A percentile compares a stretch with the other conserved stretches of the same genome.
phyloP scores from a whole-genome alignment of 53 echinoderm and acorn worm genomes.

The Echinarachnius parma region DNA sequence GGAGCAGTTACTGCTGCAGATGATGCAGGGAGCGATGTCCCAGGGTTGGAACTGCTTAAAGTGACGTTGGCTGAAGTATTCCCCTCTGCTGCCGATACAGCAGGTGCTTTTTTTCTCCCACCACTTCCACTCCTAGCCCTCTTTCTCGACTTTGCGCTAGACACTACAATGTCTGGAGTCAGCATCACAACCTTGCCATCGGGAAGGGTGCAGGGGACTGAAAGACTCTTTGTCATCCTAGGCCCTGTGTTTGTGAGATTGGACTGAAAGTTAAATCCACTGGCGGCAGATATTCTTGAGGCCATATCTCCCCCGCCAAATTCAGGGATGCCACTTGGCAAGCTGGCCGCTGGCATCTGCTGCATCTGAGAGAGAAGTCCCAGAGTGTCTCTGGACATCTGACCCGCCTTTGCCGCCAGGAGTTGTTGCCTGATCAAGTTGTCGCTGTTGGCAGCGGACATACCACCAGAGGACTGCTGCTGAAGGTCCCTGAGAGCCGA shows the following conservation, averaged over 20 bases:
- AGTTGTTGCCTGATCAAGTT: conserved; percentile 74
- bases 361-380: background rate
- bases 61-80: background rate
- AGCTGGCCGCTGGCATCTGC: too few relatives aligned
- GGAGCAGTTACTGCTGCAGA: conserved; percentile 13
- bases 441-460: conserved; percentile 37
- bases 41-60: background rate
- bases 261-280: too few relatives aligned
- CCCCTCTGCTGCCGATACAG: background rate
- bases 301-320: background rate
- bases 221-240: conserved; percentile 29
- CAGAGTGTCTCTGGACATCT: conserved; percentile 16
- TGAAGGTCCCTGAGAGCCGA: conserved; percentile 26
- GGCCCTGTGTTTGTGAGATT: too few relatives aligned
- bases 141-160: background rate
- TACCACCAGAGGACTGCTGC: background rate
- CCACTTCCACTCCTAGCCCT: conserved; percentile 41
- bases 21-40: background rate
- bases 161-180: conserved; percentile 20
- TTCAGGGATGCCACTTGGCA: too few relatives aligned
- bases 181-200: conserved; percentile 45
- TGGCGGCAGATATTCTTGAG: background rate
- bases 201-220: conserved; percentile 31
- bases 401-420: conserved; percentile 52
- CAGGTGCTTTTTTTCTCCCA: conserved; percentile 5